A percentile compares a stretch with the other conserved stretches of the same genome.
Evolutionary conservation across 2,888 invertebrate species (phyloP).

Genomic region (Parelbella ahira): DNA sequence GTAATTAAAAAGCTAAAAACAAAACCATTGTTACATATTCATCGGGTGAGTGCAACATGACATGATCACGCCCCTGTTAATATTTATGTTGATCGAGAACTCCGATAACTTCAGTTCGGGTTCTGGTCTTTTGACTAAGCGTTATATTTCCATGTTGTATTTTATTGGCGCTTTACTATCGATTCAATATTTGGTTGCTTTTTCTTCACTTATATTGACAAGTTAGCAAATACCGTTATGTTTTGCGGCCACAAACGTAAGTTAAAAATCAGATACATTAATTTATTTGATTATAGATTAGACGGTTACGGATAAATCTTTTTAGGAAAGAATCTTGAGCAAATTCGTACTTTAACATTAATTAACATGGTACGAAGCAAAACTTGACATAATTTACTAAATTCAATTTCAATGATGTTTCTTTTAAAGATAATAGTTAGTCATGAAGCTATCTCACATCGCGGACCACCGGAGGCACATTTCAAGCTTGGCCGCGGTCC

Average conservation of each 20-base stretch:
- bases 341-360: too few relatives aligned
- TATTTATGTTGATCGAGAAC: conserved; percentile 65
- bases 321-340: too few relatives aligned
- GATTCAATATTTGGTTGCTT: conserved; percentile 13
- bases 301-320: too few relatives aligned
- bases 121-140: conserved; percentile 24
- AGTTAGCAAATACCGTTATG: too few relatives aligned
- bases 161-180: conserved; percentile 10
- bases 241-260: too few relatives aligned
- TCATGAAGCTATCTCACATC: background rate
- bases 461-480: conserved; percentile 35
- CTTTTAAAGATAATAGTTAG: background rate
- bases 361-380: too few relatives aligned
- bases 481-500: conserved; percentile 49
- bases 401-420: background rate
- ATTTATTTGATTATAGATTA: too few relatives aligned
- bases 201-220: conserved; percentile 5
- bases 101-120: conserved; percentile 40
- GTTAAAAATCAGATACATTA: too few relatives aligned
- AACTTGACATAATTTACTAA: too few relatives aligned
- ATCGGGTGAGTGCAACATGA: conserved; percentile 56
- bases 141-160: conserved; percentile 12
- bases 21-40: conserved; percentile 46
- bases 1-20: conserved; percentile 32
- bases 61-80: conserved; percentile 58